Evolutionary conservation across 2,113 vertebrate species (phyloP).

Genomic region (Periophthalmus modestus): DNA sequence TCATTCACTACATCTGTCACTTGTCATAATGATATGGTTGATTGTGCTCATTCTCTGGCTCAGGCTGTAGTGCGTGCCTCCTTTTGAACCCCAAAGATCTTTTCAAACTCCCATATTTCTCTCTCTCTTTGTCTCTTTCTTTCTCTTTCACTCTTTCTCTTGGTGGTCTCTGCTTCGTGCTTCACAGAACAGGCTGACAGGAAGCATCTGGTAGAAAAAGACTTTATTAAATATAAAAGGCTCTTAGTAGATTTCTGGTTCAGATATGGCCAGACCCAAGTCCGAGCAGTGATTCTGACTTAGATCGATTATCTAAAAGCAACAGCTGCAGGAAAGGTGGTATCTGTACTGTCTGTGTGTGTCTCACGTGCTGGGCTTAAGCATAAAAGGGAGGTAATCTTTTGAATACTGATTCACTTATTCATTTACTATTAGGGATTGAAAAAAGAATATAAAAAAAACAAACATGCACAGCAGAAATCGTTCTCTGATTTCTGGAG

Average conservation of each 20-base stretch:
- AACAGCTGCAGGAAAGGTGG: not conserved
- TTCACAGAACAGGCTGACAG: slow-evolving; percentile 52
- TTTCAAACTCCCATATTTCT: slow-evolving; percentile 50
- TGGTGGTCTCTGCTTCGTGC: slow-evolving; percentile 24
- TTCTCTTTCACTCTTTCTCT: slow-evolving; percentile 38
- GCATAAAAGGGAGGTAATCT: not conserved
- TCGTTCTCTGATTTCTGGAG: too few species aligned
- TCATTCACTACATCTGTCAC: not conserved
- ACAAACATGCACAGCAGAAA: too few species aligned
- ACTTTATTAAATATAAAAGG: slow-evolving; percentile 46
- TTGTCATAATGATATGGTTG: not conserved
- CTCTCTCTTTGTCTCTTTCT: slow-evolving; percentile 27
- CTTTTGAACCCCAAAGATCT: slow-evolving; percentile 58
- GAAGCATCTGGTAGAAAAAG: slow-evolving; percentile 30
- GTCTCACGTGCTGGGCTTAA: not conserved
- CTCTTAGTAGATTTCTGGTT: slow-evolving; percentile 29
- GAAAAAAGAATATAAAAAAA: too few species aligned
- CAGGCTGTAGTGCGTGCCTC: slow-evolving; percentile 41
- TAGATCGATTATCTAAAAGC: slow-evolving; percentile 15
- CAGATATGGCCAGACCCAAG: slow-evolving; percentile 18
- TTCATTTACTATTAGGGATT: not conserved
- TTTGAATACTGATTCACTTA: not conserved
- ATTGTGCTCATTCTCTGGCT: slow-evolving; percentile 4
- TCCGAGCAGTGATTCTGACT: slow-evolving; percentile 23
- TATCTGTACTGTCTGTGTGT: not conserved